These are phyloP conservation scores for Microctonus hyperodae DNA, from an alignment of 2,888 invertebrate species.

Conservation along the genomic window DNA sequence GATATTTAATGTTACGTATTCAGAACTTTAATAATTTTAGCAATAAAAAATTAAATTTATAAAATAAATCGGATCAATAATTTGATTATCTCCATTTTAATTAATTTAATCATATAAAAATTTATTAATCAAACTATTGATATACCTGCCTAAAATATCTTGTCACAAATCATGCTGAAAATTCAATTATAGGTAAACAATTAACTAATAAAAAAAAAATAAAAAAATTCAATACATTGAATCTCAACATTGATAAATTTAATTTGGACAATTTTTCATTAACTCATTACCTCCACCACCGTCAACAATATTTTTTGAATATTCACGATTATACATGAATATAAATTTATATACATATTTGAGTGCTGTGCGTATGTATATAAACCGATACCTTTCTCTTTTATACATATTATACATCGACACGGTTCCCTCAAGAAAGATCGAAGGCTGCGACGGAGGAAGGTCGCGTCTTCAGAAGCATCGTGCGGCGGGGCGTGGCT, in stretches of 20 bases:
- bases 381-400: conserved; percentile 14
- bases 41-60: no score
- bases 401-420: conserved; percentile 15
- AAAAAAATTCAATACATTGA: background rate
- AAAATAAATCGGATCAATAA: no score
- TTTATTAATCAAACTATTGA: no score
- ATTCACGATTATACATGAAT: background rate
- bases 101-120: no score
- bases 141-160: no score
- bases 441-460: conserved; percentile 24
- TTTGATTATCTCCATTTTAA: no score
- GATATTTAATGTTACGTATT: no score
- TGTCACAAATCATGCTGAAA: no score
- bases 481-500: conserved; percentile 28
- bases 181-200: no score
- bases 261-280: background rate
- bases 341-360: background rate
- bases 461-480: conserved; percentile 32
- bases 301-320: no score
- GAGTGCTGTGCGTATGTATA: background rate
- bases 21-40: no score
- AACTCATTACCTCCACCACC: no score
- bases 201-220: background rate
- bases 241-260: background rate
- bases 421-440: conserved; percentile 17